A percentile compares a stretch with the other conserved stretches of the same genome.
Conservation (phyloP, 2,797 vertebrate genomes). For the Sebastes oblongus region DNA sequence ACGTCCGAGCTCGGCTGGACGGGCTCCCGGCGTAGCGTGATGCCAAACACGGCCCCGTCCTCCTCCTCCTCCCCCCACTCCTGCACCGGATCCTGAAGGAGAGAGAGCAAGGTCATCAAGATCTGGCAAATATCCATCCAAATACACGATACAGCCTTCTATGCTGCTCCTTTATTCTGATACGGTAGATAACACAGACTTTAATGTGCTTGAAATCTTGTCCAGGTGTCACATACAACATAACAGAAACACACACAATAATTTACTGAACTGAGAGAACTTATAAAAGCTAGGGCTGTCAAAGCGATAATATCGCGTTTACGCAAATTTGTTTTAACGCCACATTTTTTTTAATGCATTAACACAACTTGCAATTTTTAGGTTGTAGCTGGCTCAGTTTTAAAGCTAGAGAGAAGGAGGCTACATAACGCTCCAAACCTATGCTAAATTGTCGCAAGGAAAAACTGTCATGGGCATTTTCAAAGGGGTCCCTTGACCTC, state of each 20-base stretch:
- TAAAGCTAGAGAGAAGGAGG: too few species aligned
- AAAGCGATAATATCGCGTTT: too few species aligned
- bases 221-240: neutral
- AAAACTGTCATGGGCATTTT: too few species aligned
- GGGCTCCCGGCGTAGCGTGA: conserved; percentile 85
- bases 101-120: conserved; percentile 19
- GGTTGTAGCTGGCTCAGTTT: too few species aligned
- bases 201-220: neutral
- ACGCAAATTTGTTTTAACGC: too few species aligned
- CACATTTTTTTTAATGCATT: too few species aligned
- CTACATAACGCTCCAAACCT: too few species aligned
- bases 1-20: conserved; percentile 54
- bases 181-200: neutral
- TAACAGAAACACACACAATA: neutral
- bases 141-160: neutral
- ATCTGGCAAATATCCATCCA: neutral
- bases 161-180: neutral
- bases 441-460: too few species aligned
- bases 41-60: conserved; percentile 86
- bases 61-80: conserved; percentile 92
- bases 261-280: neutral
- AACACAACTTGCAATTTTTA: too few species aligned
- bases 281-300: too few species aligned
- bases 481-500: too few species aligned
- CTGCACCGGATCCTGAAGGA: conserved; percentile 85